A percentile compares a stretch with the other conserved stretches of the same genome.
These are phyloP conservation scores for Arenicola marina DNA, from an alignment of 2,888 invertebrate genomes.

Conservation along the genomic window DNA sequence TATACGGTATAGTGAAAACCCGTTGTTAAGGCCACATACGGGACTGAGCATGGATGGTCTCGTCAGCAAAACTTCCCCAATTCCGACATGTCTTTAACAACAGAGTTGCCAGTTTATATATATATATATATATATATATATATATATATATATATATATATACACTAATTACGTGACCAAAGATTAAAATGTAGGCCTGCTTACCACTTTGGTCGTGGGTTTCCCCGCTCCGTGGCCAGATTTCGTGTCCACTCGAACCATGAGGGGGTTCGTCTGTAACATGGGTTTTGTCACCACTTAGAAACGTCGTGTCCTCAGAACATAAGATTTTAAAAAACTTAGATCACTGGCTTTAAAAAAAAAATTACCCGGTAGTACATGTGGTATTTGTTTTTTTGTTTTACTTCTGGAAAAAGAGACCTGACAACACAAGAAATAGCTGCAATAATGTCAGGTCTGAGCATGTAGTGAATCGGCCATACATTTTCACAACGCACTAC, in stretches of 20 bases:
- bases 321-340: background rate
- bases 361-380: too few relatives aligned
- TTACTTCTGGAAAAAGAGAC: too few relatives aligned
- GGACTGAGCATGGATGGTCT: background rate
- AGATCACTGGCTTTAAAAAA: background rate
- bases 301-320: too few relatives aligned
- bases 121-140: background rate
- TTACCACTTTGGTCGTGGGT: slow-evolving; percentile 89
- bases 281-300: too few relatives aligned
- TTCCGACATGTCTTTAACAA: background rate
- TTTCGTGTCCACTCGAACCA: slow-evolving; percentile 90
- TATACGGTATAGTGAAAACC: too few relatives aligned
- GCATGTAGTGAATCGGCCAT: too few relatives aligned
- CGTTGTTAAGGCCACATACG: too few relatives aligned
- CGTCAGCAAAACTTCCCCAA: background rate
- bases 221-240: slow-evolving; percentile 98
- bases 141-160: background rate
- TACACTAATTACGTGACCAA: slow-evolving; percentile 3
- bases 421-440: too few relatives aligned
- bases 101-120: background rate
- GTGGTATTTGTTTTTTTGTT: too few relatives aligned
- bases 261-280: slow-evolving; percentile 77
- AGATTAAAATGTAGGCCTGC: slow-evolving; percentile 28
- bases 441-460: too few relatives aligned
- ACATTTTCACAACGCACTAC: too few relatives aligned